Evolutionary conservation across 2,888 invertebrate genomes (phyloP).

Genomic region (Neria commutata): DNA sequence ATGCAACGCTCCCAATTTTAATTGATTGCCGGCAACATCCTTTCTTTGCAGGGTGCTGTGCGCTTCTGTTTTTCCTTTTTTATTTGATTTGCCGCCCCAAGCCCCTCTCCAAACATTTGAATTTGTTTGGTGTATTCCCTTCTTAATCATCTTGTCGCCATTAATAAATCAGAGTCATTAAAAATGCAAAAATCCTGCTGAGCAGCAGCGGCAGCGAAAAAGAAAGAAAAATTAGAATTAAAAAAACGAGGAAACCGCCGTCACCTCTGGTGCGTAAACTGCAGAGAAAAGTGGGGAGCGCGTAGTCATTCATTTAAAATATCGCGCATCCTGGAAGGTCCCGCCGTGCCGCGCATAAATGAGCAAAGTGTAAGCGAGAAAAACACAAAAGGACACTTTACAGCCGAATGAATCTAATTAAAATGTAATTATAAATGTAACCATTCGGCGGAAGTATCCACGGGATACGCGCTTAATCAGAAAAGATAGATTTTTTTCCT

Average conservation of each 20-base stretch:
- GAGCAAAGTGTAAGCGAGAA: constrained; percentile 36
- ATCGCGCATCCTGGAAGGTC: too few species aligned
- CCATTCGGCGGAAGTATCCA: constrained; percentile 59
- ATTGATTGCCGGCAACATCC: constrained; percentile 29
- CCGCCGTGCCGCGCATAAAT: background rate
- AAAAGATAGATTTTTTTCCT: background rate
- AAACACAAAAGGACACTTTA: constrained; percentile 62
- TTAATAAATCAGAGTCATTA: constrained; percentile 61
- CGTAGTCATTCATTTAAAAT: constrained; percentile 37
- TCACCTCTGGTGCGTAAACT: constrained; percentile 22
- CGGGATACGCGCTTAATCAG: constrained; percentile 44
- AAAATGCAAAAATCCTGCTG: constrained; percentile 52
- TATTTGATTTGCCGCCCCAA: too few species aligned
- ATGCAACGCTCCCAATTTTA: constrained; percentile 18
- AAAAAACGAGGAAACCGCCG: constrained; percentile 43
- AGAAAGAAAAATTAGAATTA: constrained; percentile 33
- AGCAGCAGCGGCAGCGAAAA: constrained; percentile 21
- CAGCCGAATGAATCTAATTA: constrained; percentile 64
- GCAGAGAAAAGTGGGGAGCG: constrained; percentile 18
- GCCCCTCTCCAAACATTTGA: too few species aligned
- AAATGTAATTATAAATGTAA: constrained; percentile 63
- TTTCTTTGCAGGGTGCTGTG: constrained; percentile 12
- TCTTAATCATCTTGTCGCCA: constrained; percentile 59
- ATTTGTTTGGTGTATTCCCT: constrained; percentile 30
- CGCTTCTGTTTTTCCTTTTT: constrained; percentile 4